Base-by-base conservation (phyloP, 2,113 vertebrate genomes). In the Centrocercus urophasianus region DNA sequence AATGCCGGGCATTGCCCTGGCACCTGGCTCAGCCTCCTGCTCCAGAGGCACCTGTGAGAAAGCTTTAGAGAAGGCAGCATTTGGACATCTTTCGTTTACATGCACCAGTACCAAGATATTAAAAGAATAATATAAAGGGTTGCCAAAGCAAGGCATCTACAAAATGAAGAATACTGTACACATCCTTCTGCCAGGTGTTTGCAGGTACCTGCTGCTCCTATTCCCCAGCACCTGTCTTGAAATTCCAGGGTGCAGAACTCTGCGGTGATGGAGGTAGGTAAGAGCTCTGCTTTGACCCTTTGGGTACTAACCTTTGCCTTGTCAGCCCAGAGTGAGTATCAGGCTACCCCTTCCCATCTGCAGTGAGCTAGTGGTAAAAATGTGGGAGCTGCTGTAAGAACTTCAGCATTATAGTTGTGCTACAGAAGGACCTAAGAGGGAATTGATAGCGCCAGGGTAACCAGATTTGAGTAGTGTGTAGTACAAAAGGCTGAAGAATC, bases 401-500 rank as follows among this genome's bases (percentile, higher is more conserved):
- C 10, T 79, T 56, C 66, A 72, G 36, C 4, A 1, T 69, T 61
- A 5, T 63, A 86, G 54, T 40, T 32, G 36, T 48, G 70, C 64
- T 84, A 48, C 0, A 54, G 74, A 79, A 34, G 48, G 92, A 89
- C 60, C 45, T 50, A 66, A 83, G 84, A 91, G 71, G 75, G 95
- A 96, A 91, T 85, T 76, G 93, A 92, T 34, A 90, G 54, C 59
- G 57, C 67, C 32, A 70, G 59, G 50, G 75, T 63, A 91, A 90
- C 61, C 3, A 21, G 61, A 81, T 91, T 83, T 81, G 84, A 92
- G 71, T 20, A 85, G 50, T 40, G 14, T 61, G 70, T 45, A 89
- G 57, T 78, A 77, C 56, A 82, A 82, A 89, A 89, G 74, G 77
- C 88, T 86, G 86, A 91, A 83, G 88, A 93, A 94, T 86, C 61